Evolutionary conservation across 2,888 invertebrate species (phyloP), one percentile per base, ranked within the genome.

Genomic region (Apoda limacodes): DNA sequence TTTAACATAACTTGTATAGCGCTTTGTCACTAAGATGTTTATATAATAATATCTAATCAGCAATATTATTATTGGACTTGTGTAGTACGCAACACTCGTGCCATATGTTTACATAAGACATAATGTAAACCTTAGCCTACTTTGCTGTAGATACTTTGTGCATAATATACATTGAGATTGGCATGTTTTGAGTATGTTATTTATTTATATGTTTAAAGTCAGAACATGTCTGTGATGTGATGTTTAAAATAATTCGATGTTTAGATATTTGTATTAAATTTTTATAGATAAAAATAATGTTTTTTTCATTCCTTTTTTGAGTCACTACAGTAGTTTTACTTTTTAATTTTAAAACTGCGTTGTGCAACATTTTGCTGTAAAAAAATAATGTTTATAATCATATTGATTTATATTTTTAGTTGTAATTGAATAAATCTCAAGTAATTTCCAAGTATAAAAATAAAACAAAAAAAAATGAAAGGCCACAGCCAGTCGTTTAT

Each of bases 211-310:
- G 46, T 46, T 48, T 52, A 50, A 41, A 47, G 47, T 54, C 50
- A 50, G 62, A 56, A 64, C 52, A 48, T 63, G 60, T 64, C 69
- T 69, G 69, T 69, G 69, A 69, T 69, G 58, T 60, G 59, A 54
- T n/a, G n/a, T n/a, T 60, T 54, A 56, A 50, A 35, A 38, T 62
- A 57, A 58, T 55, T 39, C 44, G 40, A 35, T 39, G 32, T 29
- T 14, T 22, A 27, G 17, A 30, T 28, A 28, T 28, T 35, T 25
- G 22, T 25, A 24, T 27, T 29, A 21, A 15, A 20, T 21, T 17
- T 6, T 17, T 7, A 17, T 6, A 17, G 5, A 17, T 17, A 17
- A 17, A 6, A 6, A 17, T 17, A 17, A 17, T 17, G 7, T 17
- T 17, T 17, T 17, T 7, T 17, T 17, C 7, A 17, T 6, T 17